Conservation (phyloP, 1,140 invertebrate genomes). For the Macrobrachium nipponense region DNA sequence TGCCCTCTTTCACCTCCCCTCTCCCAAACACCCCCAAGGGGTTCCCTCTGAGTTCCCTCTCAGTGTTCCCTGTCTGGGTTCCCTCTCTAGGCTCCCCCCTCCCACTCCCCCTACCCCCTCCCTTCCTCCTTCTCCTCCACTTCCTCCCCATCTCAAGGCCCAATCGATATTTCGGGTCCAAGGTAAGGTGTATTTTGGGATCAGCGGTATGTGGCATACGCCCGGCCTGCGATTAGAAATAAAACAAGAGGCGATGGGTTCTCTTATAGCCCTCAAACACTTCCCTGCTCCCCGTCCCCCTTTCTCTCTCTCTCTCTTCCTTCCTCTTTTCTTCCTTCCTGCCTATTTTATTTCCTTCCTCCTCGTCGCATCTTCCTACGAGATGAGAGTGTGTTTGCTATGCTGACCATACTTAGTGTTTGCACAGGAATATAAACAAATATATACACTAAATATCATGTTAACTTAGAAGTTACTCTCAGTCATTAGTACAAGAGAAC, state of each 20-base stretch:
- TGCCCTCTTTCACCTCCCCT: not conserved
- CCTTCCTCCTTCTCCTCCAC: slow-evolving; percentile 14
- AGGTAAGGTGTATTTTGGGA: slow-evolving; percentile 8
- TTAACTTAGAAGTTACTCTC: no score
- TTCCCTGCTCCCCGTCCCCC: no score
- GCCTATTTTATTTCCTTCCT: no score
- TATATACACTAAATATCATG: no score
- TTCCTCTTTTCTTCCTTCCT: no score
- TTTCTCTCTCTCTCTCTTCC: no score
- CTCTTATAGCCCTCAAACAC: no score
- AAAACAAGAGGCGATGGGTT: not conserved
- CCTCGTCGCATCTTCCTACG: no score
- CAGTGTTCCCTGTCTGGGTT: not conserved
- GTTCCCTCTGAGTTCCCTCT: not conserved
- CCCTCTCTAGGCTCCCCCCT: not conserved
- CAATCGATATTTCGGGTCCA: not conserved
- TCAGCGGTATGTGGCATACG: not conserved
- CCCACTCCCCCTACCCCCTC: not conserved
- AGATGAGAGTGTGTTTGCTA: no score
- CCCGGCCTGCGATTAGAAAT: slow-evolving; percentile 16
- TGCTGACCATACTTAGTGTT: no score
- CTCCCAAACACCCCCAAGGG: not conserved
- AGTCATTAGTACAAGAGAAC: no score
- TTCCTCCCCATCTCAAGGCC: slow-evolving; percentile 7
- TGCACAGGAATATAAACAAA: no score